phyloP scores from a whole-genome alignment of 2,888 invertebrate species.

The Mechanitis messenoides region DNA sequence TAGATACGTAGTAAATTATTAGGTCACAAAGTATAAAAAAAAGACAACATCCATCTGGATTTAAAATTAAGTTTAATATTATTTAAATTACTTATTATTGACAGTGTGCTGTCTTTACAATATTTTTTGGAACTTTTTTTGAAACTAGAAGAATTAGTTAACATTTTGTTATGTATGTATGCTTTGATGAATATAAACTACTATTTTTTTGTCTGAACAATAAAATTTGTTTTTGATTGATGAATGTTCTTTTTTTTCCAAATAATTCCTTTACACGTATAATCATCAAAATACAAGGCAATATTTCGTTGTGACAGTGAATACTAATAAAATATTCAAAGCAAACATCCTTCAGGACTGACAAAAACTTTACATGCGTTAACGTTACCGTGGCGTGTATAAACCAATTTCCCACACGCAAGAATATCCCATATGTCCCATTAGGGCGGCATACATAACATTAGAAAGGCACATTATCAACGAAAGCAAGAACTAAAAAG shows the following conservation, averaged over 20 bases:
- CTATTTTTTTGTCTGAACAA: too few species aligned
- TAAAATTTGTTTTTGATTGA: too few species aligned
- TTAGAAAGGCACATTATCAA: conserved; percentile 7
- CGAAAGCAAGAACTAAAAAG: conserved; percentile 29
- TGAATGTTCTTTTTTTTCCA: background rate
- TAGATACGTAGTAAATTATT: too few species aligned
- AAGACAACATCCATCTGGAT: too few species aligned
- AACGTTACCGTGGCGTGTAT: conserved; percentile 11
- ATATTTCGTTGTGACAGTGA: background rate
- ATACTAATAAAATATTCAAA: conserved; percentile 4
- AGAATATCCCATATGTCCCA: conserved; percentile 18
- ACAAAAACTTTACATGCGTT: conserved; percentile 6
- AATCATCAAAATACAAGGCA: background rate
- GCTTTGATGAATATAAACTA: too few species aligned
- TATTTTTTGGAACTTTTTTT: too few species aligned
- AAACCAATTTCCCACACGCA: conserved; percentile 22
- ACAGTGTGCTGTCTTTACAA: too few species aligned
- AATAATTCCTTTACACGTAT: background rate
- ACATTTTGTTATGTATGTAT: too few species aligned
- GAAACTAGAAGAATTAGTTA: too few species aligned
- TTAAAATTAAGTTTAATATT: too few species aligned
- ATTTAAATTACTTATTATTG: too few species aligned
- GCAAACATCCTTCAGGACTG: conserved; percentile 3
- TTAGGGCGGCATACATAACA: conserved; percentile 18
- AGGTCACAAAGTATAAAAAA: too few species aligned